A percentile compares a stretch with the other conserved stretches of the same genome.
phyloP scores from a whole-genome alignment of 2,888 invertebrate species.

The Thymelicus lineola region DNA sequence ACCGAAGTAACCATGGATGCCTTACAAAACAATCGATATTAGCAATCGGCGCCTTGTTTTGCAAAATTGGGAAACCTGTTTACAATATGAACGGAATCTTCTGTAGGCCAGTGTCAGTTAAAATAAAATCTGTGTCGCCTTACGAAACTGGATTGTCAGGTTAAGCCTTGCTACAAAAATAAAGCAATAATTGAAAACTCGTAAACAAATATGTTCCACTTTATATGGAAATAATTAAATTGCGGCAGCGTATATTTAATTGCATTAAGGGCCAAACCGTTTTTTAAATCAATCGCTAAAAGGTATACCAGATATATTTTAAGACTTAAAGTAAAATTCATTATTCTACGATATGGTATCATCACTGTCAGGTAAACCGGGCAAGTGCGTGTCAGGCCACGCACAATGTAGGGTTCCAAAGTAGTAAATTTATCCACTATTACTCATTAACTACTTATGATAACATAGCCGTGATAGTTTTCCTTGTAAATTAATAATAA shows the following conservation, averaged over 20 bases:
- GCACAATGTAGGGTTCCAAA: too few species aligned
- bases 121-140: constrained; percentile 41
- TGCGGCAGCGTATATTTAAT: not conserved
- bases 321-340: too few species aligned
- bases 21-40: constrained; percentile 46
- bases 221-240: not conserved
- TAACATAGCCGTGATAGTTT: too few species aligned
- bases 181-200: constrained; percentile 2
- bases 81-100: constrained; percentile 46
- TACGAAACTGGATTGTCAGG: constrained; percentile 35
- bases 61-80: constrained; percentile 46
- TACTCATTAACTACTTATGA: too few species aligned
- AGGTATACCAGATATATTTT: too few species aligned
- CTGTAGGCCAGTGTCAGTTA: constrained; percentile 45
- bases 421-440: too few species aligned
- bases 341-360: too few species aligned
- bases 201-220: not conserved
- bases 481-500: too few species aligned
- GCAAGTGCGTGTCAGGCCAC: too few species aligned
- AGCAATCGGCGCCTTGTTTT: constrained; percentile 44
- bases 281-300: too few species aligned
- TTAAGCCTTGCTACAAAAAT: constrained; percentile 23
- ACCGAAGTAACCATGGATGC: constrained; percentile 33
- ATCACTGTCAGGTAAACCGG: too few species aligned
- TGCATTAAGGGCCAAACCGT: too few species aligned